These are phyloP conservation scores for Zootermopsis nevadensis DNA, from an alignment of 2,888 invertebrate species.

Conservation along the genomic window DNA sequence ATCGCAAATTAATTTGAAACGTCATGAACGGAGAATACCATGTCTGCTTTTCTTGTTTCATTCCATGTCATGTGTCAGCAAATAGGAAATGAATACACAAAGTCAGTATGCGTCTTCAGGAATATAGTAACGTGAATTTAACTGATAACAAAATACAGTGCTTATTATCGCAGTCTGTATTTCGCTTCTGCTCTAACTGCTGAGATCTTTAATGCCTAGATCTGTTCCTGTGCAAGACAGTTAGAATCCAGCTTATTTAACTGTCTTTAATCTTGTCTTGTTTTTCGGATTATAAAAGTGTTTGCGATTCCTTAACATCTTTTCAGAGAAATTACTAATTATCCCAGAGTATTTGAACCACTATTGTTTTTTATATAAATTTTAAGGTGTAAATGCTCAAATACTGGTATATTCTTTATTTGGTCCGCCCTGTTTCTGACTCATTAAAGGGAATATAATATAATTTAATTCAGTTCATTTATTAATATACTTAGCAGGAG, in stretches of 20 bases:
- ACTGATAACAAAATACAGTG: not conserved
- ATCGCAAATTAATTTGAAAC: slow-evolving; percentile 10
- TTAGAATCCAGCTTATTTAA: not conserved
- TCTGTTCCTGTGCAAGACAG: not conserved
- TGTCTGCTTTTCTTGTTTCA: not conserved
- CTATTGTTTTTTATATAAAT: too few species aligned
- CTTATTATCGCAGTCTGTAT: too few species aligned
- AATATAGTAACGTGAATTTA: not conserved
- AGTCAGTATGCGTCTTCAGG: not conserved
- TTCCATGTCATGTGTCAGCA: not conserved
- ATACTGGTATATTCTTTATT: too few species aligned
- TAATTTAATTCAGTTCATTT: too few species aligned
- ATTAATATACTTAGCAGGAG: too few species aligned
- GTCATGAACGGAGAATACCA: not conserved
- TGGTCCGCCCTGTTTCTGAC: too few species aligned
- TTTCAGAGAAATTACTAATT: not conserved
- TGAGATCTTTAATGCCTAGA: not conserved
- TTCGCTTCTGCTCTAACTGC: not conserved
- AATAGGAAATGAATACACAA: not conserved
- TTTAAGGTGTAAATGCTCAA: too few species aligned
- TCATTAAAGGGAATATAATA: too few species aligned
- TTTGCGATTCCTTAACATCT: not conserved
- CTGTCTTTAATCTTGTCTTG: not conserved
- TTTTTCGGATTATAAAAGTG: not conserved
- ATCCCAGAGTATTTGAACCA: not conserved